These are phyloP conservation scores for Struthio camelus DNA, from an alignment of 2,113 vertebrate species.

Conservation along the genomic window DNA sequence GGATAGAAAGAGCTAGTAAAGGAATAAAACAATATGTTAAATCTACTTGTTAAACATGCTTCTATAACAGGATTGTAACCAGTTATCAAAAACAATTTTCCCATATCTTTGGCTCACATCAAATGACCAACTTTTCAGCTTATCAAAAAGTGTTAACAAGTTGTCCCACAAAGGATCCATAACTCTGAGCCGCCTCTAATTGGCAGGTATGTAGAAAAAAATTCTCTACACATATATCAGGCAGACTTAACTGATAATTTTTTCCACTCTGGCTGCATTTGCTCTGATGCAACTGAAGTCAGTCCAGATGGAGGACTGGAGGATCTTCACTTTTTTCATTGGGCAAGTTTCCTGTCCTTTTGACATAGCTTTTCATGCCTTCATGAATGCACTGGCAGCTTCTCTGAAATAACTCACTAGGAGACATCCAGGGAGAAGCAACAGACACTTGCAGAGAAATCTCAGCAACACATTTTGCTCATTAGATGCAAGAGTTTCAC, in stretches of 20 bases:
- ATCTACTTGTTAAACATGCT: neutral
- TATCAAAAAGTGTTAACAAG: neutral
- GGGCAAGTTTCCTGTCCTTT: neutral
- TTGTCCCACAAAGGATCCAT: neutral
- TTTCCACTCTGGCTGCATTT: neutral
- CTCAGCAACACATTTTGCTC: neutral
- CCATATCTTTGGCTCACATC: neutral
- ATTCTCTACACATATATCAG: neutral
- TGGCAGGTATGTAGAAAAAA: neutral
- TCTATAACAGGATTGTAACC: neutral
- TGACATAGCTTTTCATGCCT: neutral
- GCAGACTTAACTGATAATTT: neutral
- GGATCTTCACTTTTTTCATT: neutral
- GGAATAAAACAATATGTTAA: neutral
- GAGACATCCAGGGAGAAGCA: neutral
- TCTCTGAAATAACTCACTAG: neutral
- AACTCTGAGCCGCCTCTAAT: neutral
- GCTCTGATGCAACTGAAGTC: neutral
- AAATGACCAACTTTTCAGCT: neutral
- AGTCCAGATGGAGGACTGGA: neutral
- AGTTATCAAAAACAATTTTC: neutral
- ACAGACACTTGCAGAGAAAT: too few species aligned
- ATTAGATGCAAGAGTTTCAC: neutral
- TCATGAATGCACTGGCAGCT: neutral
- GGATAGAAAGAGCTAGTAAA: neutral